phyloP scores from a whole-genome alignment of 2,113 vertebrate species.

The Cololabis saira region DNA sequence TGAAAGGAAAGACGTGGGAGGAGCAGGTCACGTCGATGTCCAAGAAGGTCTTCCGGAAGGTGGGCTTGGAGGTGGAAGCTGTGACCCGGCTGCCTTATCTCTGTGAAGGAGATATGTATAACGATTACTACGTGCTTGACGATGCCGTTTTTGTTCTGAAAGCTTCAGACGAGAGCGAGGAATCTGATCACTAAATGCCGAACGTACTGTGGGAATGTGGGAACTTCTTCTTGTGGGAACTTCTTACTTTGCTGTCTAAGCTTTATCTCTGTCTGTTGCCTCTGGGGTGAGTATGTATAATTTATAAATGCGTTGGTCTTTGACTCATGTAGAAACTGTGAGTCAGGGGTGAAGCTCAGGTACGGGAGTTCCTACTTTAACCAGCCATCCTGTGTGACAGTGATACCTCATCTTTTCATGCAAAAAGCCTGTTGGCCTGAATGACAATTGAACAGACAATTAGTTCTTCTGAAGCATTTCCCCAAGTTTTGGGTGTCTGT shows the following conservation, averaged over 20 bases:
- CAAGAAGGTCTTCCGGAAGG: conserved; percentile 86
- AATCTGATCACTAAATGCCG: conserved; percentile 10
- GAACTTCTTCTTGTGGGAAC: no score
- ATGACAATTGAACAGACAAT: conserved; percentile 10
- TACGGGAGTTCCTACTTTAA: conserved; percentile 14
- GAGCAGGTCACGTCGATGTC: conserved; percentile 93
- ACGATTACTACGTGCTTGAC: conserved; percentile 95
- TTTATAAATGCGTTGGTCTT: conserved; percentile 14
- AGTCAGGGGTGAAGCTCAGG: conserved; percentile 52
- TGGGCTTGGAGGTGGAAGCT: conserved; percentile 91
- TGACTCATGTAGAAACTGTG: conserved; percentile 15
- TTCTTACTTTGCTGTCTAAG: background rate
- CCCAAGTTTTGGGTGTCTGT: background rate
- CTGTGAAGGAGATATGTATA: conserved; percentile 98
- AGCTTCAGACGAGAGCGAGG: conserved; percentile 45
- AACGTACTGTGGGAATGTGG: background rate
- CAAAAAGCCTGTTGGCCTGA: background rate
- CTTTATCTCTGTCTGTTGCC: background rate
- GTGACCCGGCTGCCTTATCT: conserved; percentile 96
- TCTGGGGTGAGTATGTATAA: background rate
- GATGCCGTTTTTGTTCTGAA: conserved; percentile 95
- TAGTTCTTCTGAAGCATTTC: conserved; percentile 20
- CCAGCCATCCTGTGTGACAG: background rate
- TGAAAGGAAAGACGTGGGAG: conserved; percentile 94
- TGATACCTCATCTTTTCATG: conserved; percentile 39